Conservation (phyloP, 2,888 invertebrate genomes). For the Bruchidius siliquastri region DNA sequence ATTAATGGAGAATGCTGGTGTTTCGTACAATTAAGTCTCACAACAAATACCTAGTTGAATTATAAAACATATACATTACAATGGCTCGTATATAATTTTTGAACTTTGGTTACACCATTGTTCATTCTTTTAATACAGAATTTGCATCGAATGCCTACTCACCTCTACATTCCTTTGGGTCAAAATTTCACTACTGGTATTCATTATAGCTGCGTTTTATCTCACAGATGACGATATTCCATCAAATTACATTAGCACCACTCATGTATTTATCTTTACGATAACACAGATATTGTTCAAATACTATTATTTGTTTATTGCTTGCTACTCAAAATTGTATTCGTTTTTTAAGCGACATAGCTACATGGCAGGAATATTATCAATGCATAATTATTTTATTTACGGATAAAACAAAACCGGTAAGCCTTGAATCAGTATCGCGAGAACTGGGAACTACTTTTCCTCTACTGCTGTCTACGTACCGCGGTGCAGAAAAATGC, state of each 20-base stretch:
- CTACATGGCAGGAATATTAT: neutral
- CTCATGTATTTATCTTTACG: neutral
- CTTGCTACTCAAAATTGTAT: neutral
- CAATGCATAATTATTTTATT: neutral
- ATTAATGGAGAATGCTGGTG: too few species aligned
- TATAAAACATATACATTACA: too few species aligned
- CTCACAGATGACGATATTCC: neutral
- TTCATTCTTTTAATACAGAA: neutral
- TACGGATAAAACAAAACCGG: neutral
- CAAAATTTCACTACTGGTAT: slow-evolving; percentile 2
- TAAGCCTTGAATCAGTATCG: neutral
- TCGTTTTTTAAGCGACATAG: neutral
- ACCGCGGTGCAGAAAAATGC: neutral
- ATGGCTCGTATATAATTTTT: neutral
- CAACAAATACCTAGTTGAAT: too few species aligned
- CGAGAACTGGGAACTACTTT: neutral
- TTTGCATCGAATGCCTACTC: neutral
- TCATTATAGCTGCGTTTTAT: neutral
- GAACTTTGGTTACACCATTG: neutral
- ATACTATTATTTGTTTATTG: neutral
- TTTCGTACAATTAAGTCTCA: too few species aligned
- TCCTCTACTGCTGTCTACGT: neutral
- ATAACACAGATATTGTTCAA: neutral
- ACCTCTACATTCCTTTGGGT: slow-evolving; percentile 2
- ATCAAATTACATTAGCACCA: neutral